Conservation (phyloP, 2,888 invertebrate genomes). For the Drosophila picticornis region DNA sequence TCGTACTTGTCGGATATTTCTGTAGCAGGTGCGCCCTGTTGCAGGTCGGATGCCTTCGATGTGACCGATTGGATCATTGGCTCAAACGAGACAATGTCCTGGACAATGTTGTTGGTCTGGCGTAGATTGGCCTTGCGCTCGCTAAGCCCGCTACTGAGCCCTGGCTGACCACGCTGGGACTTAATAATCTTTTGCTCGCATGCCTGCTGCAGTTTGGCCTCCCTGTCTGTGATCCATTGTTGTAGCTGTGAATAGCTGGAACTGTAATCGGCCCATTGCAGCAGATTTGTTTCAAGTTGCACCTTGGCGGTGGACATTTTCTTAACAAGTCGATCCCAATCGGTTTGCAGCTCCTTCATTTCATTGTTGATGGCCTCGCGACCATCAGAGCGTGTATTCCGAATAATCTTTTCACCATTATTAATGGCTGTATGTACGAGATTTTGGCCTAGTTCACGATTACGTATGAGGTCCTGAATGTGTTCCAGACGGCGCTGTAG, state of each 20-base stretch:
- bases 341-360: slow-evolving; percentile 94
- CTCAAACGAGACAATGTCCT: slow-evolving; percentile 98
- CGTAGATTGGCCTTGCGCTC: slow-evolving; percentile 95
- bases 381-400: slow-evolving; percentile 95
- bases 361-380: slow-evolving; percentile 94
- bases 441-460: slow-evolving; percentile 94
- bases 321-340: slow-evolving; percentile 96
- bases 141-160: slow-evolving; percentile 91
- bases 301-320: slow-evolving; percentile 97
- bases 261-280: slow-evolving; percentile 98
- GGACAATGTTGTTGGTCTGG: slow-evolving; percentile 97
- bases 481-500: slow-evolving; percentile 92
- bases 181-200: slow-evolving; percentile 93
- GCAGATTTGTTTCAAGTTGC: slow-evolving; percentile 93
- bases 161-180: slow-evolving; percentile 91
- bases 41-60: slow-evolving; percentile 96
- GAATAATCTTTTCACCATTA: slow-evolving; percentile 94
- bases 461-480: slow-evolving; percentile 92
- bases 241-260: slow-evolving; percentile 96
- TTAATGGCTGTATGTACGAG: slow-evolving; percentile 94
- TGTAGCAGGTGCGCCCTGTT: slow-evolving; percentile 95
- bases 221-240: slow-evolving; percentile 97
- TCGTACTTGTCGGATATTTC: slow-evolving; percentile 97
- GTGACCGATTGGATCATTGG: slow-evolving; percentile 98
- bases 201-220: slow-evolving; percentile 95